A percentile compares a stretch with the other conserved stretches of the same genome.
Conservation (phyloP, 2,888 invertebrate species). For the Subacronicta megacephala region DNA sequence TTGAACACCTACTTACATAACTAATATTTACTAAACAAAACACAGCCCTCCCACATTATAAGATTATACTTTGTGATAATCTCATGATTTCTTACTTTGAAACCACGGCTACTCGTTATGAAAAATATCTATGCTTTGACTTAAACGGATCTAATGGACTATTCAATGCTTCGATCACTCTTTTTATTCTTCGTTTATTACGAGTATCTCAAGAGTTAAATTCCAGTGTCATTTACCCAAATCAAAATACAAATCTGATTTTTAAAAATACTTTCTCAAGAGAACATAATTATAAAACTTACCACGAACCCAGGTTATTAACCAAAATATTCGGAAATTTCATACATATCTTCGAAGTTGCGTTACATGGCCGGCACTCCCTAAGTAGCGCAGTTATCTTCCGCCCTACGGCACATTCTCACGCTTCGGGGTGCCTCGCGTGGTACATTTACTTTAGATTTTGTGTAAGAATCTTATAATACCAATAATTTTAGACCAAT, state of each 20-base stretch:
- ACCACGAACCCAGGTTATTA: conserved; percentile 30
- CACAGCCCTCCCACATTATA: too few species aligned
- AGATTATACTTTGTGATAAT: too few species aligned
- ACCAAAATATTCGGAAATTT: conserved; percentile 55
- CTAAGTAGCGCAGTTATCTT: conserved; percentile 34
- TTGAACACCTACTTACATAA: too few species aligned
- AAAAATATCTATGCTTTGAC: too few species aligned
- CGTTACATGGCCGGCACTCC: conserved; percentile 42
- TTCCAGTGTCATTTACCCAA: not conserved
- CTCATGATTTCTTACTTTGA: too few species aligned
- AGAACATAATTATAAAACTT: conserved; percentile 29
- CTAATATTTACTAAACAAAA: too few species aligned
- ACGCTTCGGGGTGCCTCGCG: conserved; percentile 46
- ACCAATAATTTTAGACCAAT: conserved; percentile 13
- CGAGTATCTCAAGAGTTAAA: too few species aligned
- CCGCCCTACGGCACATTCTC: conserved; percentile 54
- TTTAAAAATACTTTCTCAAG: conserved; percentile 29
- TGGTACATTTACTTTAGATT: conserved; percentile 24
- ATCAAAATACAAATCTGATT: conserved; percentile 1
- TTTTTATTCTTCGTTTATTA: not conserved
- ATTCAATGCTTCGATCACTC: not conserved
- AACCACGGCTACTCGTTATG: too few species aligned
- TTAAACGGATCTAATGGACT: too few species aligned
- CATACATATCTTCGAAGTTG: conserved; percentile 51
- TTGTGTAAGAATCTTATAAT: conserved; percentile 40